Evolutionary conservation across 2,797 vertebrate genomes (phyloP).

Genomic region (Platalea minor): DNA sequence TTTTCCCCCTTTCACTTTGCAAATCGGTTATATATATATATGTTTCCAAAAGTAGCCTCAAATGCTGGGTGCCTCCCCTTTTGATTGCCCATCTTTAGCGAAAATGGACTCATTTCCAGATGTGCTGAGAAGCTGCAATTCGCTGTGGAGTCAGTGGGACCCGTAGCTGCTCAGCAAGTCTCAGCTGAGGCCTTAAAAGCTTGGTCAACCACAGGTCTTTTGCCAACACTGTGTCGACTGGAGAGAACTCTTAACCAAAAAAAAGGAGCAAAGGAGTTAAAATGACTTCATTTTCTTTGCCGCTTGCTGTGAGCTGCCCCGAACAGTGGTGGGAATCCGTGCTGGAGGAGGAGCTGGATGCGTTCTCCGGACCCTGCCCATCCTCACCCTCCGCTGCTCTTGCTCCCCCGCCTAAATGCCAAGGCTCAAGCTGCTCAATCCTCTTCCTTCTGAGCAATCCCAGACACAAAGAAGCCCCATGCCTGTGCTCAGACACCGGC

Average conservation of each 20-base stretch:
- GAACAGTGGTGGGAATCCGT: not conserved
- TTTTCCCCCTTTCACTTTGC: constrained; percentile 48
- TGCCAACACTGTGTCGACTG: not conserved
- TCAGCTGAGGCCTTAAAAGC: not conserved
- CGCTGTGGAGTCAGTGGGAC: not conserved
- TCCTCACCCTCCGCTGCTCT: not conserved
- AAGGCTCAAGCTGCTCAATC: not conserved
- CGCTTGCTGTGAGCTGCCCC: rapidly evolving
- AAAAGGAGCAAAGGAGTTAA: constrained; percentile 47
- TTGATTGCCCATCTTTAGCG: constrained; percentile 12
- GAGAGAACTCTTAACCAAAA: not conserved
- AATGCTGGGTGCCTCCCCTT: constrained; percentile 13
- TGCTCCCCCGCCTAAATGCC: not conserved
- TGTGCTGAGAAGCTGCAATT: constrained; percentile 7
- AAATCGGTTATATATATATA: constrained; percentile 1
- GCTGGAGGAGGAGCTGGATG: not conserved
- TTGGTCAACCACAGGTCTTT: not conserved
- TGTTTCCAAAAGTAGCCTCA: constrained; percentile 50
- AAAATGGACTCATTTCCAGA: constrained; percentile 20
- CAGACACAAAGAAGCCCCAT: not conserved
- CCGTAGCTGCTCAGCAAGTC: not conserved
- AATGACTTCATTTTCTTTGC: not conserved
- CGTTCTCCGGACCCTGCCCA: not conserved
- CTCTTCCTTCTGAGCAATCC: not conserved
- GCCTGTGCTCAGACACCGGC: not conserved